Conservation (phyloP, 2,113 vertebrate species). For the Crotalus tigris region DNA sequence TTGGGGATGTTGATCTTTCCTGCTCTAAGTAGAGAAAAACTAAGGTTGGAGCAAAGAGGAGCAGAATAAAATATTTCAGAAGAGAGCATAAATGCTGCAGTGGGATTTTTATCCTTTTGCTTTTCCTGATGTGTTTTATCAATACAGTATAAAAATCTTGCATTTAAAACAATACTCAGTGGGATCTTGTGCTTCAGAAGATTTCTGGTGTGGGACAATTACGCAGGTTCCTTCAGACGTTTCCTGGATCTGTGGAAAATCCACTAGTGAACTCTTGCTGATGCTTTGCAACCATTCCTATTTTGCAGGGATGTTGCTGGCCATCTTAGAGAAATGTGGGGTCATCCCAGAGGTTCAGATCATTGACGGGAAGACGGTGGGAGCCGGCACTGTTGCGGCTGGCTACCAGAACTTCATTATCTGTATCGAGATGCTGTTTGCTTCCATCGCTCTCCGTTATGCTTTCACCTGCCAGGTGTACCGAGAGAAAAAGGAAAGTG, state of each 20-base stretch:
- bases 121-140: neutral
- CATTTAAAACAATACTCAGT: neutral
- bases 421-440: constrained; percentile 94
- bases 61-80: too few relatives aligned
- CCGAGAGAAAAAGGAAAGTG: constrained; percentile 81
- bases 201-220: neutral
- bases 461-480: constrained; percentile 90
- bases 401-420: constrained; percentile 97
- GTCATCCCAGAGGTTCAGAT: constrained; percentile 85
- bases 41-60: neutral
- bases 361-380: constrained; percentile 80
- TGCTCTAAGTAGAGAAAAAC: neutral
- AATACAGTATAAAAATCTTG: neutral
- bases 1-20: neutral
- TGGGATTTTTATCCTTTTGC: too few relatives aligned
- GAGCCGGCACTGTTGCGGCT: constrained; percentile 87
- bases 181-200: neutral
- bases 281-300: neutral
- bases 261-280: neutral
- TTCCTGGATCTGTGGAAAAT: neutral
- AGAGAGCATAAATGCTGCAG: too few relatives aligned
- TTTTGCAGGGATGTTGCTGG: constrained; percentile 82
- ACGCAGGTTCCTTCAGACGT: neutral
- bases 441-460: constrained; percentile 84
- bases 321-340: constrained; percentile 87